A percentile compares a stretch with the other conserved stretches of the same genome.
Evolutionary conservation across 2,888 invertebrate species (phyloP).

Genomic region (Ophion ventricosus): DNA sequence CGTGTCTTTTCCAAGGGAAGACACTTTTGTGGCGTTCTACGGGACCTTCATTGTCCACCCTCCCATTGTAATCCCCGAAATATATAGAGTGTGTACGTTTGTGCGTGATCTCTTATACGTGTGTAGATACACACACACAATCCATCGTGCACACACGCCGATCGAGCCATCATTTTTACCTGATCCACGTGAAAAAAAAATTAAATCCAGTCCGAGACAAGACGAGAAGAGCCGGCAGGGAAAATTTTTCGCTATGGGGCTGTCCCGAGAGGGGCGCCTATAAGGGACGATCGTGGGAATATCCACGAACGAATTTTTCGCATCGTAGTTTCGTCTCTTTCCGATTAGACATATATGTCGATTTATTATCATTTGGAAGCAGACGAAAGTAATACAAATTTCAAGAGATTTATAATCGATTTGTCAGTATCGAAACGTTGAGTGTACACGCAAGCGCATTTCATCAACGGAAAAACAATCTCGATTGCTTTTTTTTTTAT

Average conservation of each 20-base stretch:
- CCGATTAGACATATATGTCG: conserved; percentile 3
- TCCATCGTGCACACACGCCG: conserved; percentile 39
- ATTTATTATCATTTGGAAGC: conserved; percentile 15
- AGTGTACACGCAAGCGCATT: neutral
- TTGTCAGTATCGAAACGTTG: neutral
- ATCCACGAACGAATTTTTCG: conserved; percentile 22
- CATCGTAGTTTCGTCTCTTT: conserved; percentile 23
- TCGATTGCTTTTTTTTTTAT: neutral
- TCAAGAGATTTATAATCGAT: conserved; percentile 2
- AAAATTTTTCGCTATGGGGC: conserved; percentile 59
- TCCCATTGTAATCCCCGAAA: conserved; percentile 66
- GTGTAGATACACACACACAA: conserved; percentile 27
- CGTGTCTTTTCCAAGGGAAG: conserved; percentile 68
- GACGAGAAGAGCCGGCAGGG: conserved; percentile 25
- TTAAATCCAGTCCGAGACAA: conserved; percentile 68
- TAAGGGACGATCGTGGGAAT: conserved; percentile 63
- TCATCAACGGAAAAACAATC: neutral
- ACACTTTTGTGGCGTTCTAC: conserved; percentile 68
- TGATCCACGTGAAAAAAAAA: conserved; percentile 72
- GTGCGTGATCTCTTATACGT: conserved; percentile 4
- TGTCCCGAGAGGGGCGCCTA: conserved; percentile 20
- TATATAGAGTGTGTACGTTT: conserved; percentile 38
- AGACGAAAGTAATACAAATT: neutral
- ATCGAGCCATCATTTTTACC: conserved; percentile 69
- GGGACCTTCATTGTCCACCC: conserved; percentile 68